These are phyloP conservation scores for chimpanzee (Pan troglodytes) DNA, from an alignment of 2,113 vertebrate species.

Conservation along the genomic window NHGRI_mPanTro3-v2.1_pri NC_072418.2:30986001-30986500, in stretches of 20 bases:
- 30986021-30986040: fast-evolving
- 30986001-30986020: background rate
- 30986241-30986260: background rate
- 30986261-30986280: background rate
- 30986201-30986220: background rate
- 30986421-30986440: background rate
- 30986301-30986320: background rate
- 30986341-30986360: background rate
- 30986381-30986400: background rate
- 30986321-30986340: background rate
- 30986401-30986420: background rate
- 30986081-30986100: background rate
- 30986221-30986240: background rate
- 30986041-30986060: too few relatives aligned
- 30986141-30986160: background rate
- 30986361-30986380: too few relatives aligned
- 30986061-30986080: background rate
- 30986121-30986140: background rate
- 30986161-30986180: background rate
- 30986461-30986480: too few relatives aligned
- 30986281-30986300: too few relatives aligned
- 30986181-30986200: background rate
- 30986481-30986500: background rate
- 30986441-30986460: background rate
- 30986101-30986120: background rate